Percentiles rank a stretch among this genome's conserved stretches.
Evolutionary conservation across 2,888 invertebrate genomes (phyloP).

Genomic region (Eudemis profundana): DNA sequence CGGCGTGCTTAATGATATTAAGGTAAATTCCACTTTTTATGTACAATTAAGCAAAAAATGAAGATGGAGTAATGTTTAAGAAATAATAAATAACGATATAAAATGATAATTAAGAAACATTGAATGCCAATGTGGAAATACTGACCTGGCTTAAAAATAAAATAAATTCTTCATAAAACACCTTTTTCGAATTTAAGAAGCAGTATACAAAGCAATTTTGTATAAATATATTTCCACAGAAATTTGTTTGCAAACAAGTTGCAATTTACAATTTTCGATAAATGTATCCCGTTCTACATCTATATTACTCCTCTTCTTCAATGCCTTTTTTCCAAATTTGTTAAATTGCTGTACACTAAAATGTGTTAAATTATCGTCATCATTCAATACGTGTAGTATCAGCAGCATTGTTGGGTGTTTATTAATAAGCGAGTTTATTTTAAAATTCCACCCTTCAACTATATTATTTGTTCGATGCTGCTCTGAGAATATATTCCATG

Average conservation of each 20-base stretch:
- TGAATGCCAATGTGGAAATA: too few relatives aligned
- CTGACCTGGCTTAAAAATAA: too few relatives aligned
- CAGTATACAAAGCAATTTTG: not conserved
- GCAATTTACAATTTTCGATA: slow-evolving; percentile 23
- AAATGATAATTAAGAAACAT: too few relatives aligned
- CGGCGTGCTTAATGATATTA: too few relatives aligned
- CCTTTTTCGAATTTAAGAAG: not conserved
- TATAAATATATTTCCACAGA: slow-evolving; percentile 7
- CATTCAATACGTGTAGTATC: slow-evolving; percentile 2
- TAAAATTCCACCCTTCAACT: slow-evolving; percentile 25
- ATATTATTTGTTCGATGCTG: too few relatives aligned
- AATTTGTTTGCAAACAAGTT: slow-evolving; percentile 10
- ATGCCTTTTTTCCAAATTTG: slow-evolving; percentile 1
- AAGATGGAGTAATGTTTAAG: too few relatives aligned
- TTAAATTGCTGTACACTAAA: slow-evolving; percentile 5
- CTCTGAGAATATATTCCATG: too few relatives aligned
- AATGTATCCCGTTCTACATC: slow-evolving; percentile 5
- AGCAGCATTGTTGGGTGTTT: slow-evolving; percentile 23
- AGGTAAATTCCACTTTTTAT: too few relatives aligned
- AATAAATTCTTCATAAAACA: not conserved
- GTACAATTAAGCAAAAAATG: too few relatives aligned
- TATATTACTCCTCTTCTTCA: not conserved
- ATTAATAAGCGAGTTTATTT: slow-evolving; percentile 21
- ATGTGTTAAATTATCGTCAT: slow-evolving; percentile 12
- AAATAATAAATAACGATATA: too few relatives aligned